Percentiles rank a stretch among this genome's conserved stretches.
Evolutionary conservation across 2,113 vertebrate genomes (phyloP).

Genomic region (Daphoenositta chrysoptera): DNA sequence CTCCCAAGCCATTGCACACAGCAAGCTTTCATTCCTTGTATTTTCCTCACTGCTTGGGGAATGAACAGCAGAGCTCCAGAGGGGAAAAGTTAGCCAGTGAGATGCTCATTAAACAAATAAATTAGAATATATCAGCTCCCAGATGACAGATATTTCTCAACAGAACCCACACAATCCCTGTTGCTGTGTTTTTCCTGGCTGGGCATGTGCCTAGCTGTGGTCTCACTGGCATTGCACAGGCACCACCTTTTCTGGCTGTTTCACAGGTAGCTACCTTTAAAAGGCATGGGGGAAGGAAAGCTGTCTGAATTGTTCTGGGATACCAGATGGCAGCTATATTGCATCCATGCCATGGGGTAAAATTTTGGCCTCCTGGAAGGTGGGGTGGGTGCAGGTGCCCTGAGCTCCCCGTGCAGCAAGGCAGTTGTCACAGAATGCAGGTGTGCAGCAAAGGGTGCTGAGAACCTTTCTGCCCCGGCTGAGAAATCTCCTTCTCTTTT

Average conservation of each 20-base stretch:
- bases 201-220: neutral
- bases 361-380: neutral
- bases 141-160: neutral
- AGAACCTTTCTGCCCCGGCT: neutral
- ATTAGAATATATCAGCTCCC: neutral
- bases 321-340: neutral
- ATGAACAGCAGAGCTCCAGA: neutral
- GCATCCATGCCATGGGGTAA: neutral
- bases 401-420: fast-evolving
- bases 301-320: neutral
- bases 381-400: neutral
- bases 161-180: neutral
- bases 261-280: neutral
- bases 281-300: neutral
- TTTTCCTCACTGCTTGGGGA: neutral
- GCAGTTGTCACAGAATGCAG: neutral
- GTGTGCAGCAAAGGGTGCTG: neutral
- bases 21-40: neutral
- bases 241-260: neutral
- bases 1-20: neutral
- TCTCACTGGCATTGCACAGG: neutral
- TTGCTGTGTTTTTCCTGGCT: neutral
- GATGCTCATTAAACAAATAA: constrained; percentile 36
- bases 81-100: neutral
- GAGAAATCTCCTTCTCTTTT: constrained; percentile 11